phyloP scores from a whole-genome alignment of 53 echinoderm and acorn worm genomes.

The Astropecten irregularis region DNA sequence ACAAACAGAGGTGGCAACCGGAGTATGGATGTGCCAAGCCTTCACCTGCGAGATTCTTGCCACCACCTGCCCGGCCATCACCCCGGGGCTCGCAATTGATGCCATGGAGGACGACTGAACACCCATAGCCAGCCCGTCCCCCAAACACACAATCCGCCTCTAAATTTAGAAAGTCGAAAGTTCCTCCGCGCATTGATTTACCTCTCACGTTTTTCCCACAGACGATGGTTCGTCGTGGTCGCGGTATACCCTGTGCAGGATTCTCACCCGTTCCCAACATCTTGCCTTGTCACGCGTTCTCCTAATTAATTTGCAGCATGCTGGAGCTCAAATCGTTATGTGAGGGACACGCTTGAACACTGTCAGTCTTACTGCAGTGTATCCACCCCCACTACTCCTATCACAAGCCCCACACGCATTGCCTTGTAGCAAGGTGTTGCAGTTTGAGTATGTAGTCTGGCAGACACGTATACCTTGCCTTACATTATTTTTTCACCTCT shows the following conservation, averaged over 20 bases:
- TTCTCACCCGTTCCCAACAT: background rate
- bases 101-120: background rate
- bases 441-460: no score
- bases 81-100: constrained; percentile 2
- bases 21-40: background rate
- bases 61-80: background rate
- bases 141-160: background rate
- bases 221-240: no score
- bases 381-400: no score
- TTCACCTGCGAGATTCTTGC: background rate
- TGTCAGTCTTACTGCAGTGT: no score
- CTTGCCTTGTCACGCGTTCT: background rate
- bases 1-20: background rate
- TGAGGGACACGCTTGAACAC: no score
- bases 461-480: no score
- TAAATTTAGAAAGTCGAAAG: constrained; percentile 53
- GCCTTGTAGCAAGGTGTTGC: no score
- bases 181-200: constrained; percentile 31
- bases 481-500: no score
- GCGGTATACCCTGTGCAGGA: constrained; percentile 1
- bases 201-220: constrained; percentile 13
- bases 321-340: no score
- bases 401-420: no score
- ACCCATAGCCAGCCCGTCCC: background rate
- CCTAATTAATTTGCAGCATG: constrained; percentile 19